phyloP scores from a whole-genome alignment of 2,797 vertebrate genomes.

The Cyprinella venusta region DNA sequence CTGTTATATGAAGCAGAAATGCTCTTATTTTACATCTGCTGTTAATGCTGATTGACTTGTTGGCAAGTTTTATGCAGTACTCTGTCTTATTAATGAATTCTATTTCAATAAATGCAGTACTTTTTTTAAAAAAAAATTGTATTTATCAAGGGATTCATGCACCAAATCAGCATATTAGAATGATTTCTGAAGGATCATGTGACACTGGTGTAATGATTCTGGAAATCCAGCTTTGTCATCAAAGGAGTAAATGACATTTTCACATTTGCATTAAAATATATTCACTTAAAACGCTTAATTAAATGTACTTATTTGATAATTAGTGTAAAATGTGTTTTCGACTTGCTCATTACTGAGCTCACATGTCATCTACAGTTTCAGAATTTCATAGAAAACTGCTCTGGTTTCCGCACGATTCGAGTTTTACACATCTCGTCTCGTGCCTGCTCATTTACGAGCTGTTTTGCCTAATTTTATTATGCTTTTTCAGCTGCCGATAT shows the following conservation, averaged over 20 bases:
- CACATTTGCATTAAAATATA: not conserved
- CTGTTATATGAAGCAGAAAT: constrained; percentile 40
- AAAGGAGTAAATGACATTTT: not conserved
- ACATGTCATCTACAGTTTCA: not conserved
- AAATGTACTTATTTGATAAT: not conserved
- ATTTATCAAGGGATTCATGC: not conserved
- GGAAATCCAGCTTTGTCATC: not conserved
- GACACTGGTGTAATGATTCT: not conserved
- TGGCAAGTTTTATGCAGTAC: constrained; percentile 14
- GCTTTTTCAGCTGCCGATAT: not conserved
- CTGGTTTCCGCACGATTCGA: not conserved
- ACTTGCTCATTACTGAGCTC: not conserved
- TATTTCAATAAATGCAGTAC: not conserved
- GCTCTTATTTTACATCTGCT: not conserved
- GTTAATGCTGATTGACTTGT: constrained; percentile 18
- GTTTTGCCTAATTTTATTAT: constrained; percentile 1
- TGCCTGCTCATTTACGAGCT: not conserved
- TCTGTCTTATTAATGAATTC: too few species aligned
- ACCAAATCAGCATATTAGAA: not conserved
- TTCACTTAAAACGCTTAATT: not conserved
- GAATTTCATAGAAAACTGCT: not conserved
- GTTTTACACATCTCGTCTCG: not conserved
- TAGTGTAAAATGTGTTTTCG: not conserved
- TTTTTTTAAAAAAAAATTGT: too few species aligned
- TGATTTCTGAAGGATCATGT: not conserved